These are phyloP conservation scores for Cossypha polioptera DNA, from an alignment of 2,797 vertebrate genomes.

Conservation along the genomic window DNA sequence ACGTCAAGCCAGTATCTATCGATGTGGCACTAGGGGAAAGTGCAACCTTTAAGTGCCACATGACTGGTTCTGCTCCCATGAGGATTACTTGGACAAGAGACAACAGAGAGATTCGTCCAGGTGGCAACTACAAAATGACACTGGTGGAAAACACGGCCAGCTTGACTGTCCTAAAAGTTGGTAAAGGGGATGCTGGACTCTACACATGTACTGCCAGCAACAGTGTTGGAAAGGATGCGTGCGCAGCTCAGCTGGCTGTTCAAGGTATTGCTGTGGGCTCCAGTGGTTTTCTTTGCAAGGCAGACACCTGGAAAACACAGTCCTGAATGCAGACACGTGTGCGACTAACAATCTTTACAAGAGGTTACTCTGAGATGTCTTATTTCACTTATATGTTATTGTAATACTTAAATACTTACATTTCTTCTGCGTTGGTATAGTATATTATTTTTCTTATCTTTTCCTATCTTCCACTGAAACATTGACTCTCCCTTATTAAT, in stretches of 20 bases:
- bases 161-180: conserved; percentile 86
- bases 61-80: conserved; percentile 90
- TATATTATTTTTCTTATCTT: background rate
- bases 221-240: conserved; percentile 85
- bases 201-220: conserved; percentile 92
- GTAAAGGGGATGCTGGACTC: conserved; percentile 86
- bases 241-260: conserved; percentile 79
- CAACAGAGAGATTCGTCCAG: conserved; percentile 84
- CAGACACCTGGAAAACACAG: background rate
- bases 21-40: conserved; percentile 86
- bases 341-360: background rate
- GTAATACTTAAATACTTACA: background rate
- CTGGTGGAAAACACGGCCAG: conserved; percentile 88
- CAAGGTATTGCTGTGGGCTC: conserved; percentile 74
- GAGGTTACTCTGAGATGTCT: background rate
- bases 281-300: background rate
- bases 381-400: background rate
- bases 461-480: background rate
- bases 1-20: conserved; percentile 84
- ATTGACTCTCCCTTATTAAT: background rate
- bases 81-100: conserved; percentile 93
- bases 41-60: conserved; percentile 88
- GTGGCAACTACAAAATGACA: conserved; percentile 89
- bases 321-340: background rate
- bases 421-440: background rate